These are phyloP conservation scores for Petrosia ficiformis DNA, from an alignment of 37 sponge, comb jelly and placozoan species.

Conservation along the genomic window DNA sequence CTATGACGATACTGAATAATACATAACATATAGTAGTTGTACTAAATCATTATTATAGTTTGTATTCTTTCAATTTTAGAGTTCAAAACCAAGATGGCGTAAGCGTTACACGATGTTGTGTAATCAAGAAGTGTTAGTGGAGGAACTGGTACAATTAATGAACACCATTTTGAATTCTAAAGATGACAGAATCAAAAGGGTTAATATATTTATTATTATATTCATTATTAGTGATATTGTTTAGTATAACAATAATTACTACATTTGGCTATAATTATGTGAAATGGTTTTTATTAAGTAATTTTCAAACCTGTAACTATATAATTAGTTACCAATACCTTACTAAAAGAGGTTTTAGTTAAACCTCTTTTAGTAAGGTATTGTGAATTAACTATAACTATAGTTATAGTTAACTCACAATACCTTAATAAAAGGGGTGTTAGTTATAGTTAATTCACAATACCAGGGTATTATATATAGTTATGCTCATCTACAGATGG, in stretches of 20 bases:
- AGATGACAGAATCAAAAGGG: constrained; percentile 78
- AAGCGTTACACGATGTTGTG: constrained; percentile 66
- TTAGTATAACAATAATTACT: background rate
- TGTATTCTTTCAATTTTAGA: constrained; percentile 27
- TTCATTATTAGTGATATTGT: background rate
- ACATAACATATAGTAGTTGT: too few relatives aligned
- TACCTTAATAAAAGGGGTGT: too few relatives aligned
- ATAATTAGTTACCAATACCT: too few relatives aligned
- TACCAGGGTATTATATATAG: too few relatives aligned
- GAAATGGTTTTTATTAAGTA: too few relatives aligned
- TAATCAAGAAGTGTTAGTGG: constrained; percentile 57
- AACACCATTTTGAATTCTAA: constrained; percentile 20
- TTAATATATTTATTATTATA: background rate
- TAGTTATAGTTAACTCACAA: too few relatives aligned
- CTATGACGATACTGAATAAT: too few relatives aligned
- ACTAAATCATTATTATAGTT: background rate
- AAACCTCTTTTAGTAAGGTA: too few relatives aligned
- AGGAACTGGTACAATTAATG: constrained; percentile 38
- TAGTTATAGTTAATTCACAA: too few relatives aligned
- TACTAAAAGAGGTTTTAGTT: too few relatives aligned
- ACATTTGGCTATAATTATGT: background rate
- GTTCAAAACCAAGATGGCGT: constrained; percentile 47
- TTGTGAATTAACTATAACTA: too few relatives aligned
- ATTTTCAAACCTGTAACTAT: too few relatives aligned
- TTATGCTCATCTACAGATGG: constrained; percentile 35